A percentile compares a stretch with the other conserved stretches of the same genome.
Conservation (phyloP, 2,888 invertebrate genomes). For the Bellardia bayeri region DNA sequence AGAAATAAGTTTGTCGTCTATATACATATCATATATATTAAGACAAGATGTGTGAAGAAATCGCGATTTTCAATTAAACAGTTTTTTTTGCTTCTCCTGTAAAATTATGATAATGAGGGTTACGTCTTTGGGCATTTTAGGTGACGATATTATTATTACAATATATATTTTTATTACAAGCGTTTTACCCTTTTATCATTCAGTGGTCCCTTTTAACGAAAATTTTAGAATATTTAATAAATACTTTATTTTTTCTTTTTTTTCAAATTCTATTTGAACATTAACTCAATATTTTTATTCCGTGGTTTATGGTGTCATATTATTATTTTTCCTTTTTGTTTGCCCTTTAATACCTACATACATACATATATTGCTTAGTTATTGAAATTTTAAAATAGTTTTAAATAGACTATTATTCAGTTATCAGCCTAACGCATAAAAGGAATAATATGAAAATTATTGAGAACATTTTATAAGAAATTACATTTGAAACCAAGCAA, state of each 20-base stretch:
- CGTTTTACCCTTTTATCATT: constrained; percentile 23
- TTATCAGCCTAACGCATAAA: not conserved
- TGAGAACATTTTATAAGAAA: not conserved
- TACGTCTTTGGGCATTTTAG: no score
- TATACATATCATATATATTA: no score
- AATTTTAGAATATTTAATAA: constrained; percentile 26
- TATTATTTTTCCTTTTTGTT: constrained; percentile 4
- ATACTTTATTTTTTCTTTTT: not conserved
- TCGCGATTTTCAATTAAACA: no score
- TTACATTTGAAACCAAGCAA: not conserved
- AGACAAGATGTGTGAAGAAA: no score
- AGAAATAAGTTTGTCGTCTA: no score
- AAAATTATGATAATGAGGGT: no score
- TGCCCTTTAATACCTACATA: not conserved
- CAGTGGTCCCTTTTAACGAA: constrained; percentile 37
- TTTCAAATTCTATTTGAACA: not conserved
- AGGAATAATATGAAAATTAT: constrained; percentile 14
- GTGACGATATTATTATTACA: no score
- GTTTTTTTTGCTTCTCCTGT: no score
- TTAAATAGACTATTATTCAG: not conserved
- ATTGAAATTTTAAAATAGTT: constrained; percentile 4
- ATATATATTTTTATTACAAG: constrained; percentile 44
- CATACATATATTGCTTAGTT: not conserved
- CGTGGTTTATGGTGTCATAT: constrained; percentile 27
- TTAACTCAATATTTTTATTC: not conserved